phyloP scores from a whole-genome alignment of 2,797 vertebrate genomes.

The Ibycter americanus region DNA sequence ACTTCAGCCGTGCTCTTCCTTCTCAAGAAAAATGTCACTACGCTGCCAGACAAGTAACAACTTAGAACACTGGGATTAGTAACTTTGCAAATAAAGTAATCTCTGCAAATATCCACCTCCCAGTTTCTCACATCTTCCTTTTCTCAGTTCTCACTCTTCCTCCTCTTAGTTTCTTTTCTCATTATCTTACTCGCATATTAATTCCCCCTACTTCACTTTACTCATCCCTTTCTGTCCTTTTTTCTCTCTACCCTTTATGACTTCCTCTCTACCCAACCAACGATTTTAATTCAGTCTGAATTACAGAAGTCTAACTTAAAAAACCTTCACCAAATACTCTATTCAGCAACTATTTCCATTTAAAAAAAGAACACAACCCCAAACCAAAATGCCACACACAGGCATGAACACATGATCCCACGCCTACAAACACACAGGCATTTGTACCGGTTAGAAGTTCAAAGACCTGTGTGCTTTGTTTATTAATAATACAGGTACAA shows the following conservation, averaged over 20 bases:
- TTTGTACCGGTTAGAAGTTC: slow-evolving; percentile 37
- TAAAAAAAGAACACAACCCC: background rate
- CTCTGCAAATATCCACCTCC: slow-evolving; percentile 23
- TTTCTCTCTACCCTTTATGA: background rate
- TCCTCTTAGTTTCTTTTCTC: background rate
- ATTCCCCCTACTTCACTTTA: background rate
- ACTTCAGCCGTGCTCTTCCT: background rate
- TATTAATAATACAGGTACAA: slow-evolving; percentile 59
- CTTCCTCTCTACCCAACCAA: background rate
- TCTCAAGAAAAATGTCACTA: slow-evolving; percentile 2
- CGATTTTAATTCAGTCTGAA: background rate
- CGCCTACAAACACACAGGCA: background rate
- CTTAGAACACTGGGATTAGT: background rate
- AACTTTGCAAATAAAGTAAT: slow-evolving; percentile 40
- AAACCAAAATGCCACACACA: background rate
- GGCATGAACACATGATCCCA: rapidly evolving
- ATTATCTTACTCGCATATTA: background rate
- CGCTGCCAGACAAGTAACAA: background rate
- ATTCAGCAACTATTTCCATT: background rate
- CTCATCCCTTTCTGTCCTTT: background rate
- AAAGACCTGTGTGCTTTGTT: slow-evolving; percentile 53
- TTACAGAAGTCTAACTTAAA: background rate
- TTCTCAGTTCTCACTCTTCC: background rate
- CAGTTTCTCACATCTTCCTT: background rate
- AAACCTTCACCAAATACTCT: background rate